Percentiles rank a stretch among this genome's conserved stretches.
Evolutionary conservation across 2,888 invertebrate species (phyloP).

Genomic region (Drosophila yooni): DNA sequence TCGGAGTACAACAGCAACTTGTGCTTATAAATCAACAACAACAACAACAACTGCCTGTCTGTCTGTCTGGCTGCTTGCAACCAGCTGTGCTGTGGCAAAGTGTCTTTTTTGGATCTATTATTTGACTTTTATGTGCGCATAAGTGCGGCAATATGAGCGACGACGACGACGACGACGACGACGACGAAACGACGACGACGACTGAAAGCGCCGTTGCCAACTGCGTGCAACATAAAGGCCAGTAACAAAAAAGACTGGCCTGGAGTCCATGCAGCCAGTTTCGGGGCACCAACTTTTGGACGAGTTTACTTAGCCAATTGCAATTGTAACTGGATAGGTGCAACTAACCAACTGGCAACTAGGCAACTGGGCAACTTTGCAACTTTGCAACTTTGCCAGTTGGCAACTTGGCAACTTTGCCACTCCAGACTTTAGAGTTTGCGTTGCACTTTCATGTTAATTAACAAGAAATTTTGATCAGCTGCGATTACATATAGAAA

Average conservation of each 20-base stretch:
- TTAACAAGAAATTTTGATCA: conserved; percentile 75
- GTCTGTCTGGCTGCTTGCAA: conserved; percentile 51
- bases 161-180: conserved; percentile 62
- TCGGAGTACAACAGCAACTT: conserved; percentile 44
- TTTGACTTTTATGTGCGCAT: conserved; percentile 82
- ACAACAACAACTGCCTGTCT: conserved; percentile 28
- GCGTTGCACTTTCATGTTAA: conserved; percentile 76
- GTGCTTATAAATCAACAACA: conserved; percentile 63
- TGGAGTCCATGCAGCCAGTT: conserved; percentile 41
- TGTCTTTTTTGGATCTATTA: conserved; percentile 81
- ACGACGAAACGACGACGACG: conserved; percentile 39
- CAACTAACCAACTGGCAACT: conserved; percentile 17
- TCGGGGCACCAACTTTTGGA: conserved; percentile 32
- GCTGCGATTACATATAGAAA: conserved; percentile 58
- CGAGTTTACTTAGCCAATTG: conserved; percentile 48
- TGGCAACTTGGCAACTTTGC: conserved; percentile 23
- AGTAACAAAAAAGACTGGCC: conserved; percentile 21
- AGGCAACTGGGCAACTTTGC: conserved; percentile 24
- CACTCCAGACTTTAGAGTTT: conserved; percentile 10
- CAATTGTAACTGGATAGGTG: conserved; percentile 35
- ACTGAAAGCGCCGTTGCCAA: conserved; percentile 41
- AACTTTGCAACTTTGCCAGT: conserved; percentile 2
- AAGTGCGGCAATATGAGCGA: conserved; percentile 80
- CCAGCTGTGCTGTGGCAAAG: conserved; percentile 66
- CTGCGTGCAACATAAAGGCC: conserved; percentile 18